Evolutionary conservation across 1,140 invertebrate species (phyloP), one percentile per base, ranked within the genome.

Genomic region (Aphelenchoides fujianensis): DNA sequence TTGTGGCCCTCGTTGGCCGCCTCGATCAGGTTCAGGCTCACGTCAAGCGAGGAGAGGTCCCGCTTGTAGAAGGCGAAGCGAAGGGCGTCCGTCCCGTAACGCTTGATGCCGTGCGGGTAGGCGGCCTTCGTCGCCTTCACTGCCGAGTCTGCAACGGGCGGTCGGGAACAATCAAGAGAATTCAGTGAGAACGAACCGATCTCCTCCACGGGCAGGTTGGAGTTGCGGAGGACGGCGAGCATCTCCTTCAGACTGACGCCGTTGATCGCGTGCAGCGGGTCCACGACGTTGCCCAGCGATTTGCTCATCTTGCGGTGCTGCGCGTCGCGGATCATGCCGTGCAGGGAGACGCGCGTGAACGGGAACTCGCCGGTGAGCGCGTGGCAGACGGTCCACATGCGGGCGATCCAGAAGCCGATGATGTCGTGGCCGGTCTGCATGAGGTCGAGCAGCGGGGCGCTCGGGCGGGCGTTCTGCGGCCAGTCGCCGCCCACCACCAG

Each of bases 281-380:
- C 95, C 77, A 99, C 93, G 0, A 98, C 94, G 85, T 99, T 99
- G 30, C 96, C 96, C 32, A 97, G 86, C 0, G 94, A 97, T 87
- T 99, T 99, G 76, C 92, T 95, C 96, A 99, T 99, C 88, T 99
- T 98, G 48, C 95, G 88, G 2, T 95, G 95, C 85, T 97, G 93
- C 0, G 93, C 92, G 87, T 98, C 96, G 73, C 96, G 88, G 5
- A 99, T 91, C 88, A 99, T 94, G 0, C 95, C 93, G 87, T 99
- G 96, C 0, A 98, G 87, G 84, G 94, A 96, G 0, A 97, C 90
- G 87, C 73, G 69, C 9, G 68, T 57, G 37, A 81, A 81, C 3
- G 79, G 79, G 53, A 72, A 57, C 16, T 74, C 36, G 27, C 74
- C 77, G 19, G 70, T 76, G 30, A 77, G 57, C 37, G 74, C 61